These are phyloP conservation scores for Plectrocnemia conspersa DNA, from an alignment of 1,140 invertebrate genomes.

Conservation along the genomic window DNA sequence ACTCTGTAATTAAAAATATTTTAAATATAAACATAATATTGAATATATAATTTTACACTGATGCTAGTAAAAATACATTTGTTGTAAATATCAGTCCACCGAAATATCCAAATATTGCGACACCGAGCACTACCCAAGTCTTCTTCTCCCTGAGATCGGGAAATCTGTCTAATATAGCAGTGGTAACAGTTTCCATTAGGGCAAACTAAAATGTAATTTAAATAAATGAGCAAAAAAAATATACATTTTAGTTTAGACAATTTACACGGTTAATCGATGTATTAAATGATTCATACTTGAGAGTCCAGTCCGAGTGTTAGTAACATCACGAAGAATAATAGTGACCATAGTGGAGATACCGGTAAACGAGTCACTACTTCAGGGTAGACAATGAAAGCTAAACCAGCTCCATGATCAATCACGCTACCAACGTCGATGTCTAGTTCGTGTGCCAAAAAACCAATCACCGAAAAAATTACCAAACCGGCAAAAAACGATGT, in stretches of 20 bases:
- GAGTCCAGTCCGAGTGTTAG: constrained; percentile 73
- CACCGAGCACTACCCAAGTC: constrained; percentile 63
- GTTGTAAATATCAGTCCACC: constrained; percentile 74
- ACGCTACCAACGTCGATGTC: constrained; percentile 66
- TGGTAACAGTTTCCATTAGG: constrained; percentile 75
- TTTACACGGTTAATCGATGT: no score
- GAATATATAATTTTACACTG: constrained; percentile 10
- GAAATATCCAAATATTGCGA: constrained; percentile 66
- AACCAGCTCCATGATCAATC: constrained; percentile 70
- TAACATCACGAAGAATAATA: constrained; percentile 82
- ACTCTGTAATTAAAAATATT: constrained; percentile 50
- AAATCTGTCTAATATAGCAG: constrained; percentile 72
- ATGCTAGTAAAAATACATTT: constrained; percentile 50
- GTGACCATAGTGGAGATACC: constrained; percentile 75
- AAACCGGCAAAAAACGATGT: constrained; percentile 75
- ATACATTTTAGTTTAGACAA: background rate
- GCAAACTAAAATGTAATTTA: constrained; percentile 58
- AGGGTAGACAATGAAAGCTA: constrained; percentile 84
- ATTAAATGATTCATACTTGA: constrained; percentile 49
- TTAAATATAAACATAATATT: constrained; percentile 16
- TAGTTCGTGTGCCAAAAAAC: constrained; percentile 70
- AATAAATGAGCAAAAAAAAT: background rate
- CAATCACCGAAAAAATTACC: constrained; percentile 75
- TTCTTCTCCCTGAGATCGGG: constrained; percentile 68
- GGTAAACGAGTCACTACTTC: constrained; percentile 79